A percentile compares a stretch with the other conserved stretches of the same genome.
Evolutionary conservation across 37 sponge, comb jelly and placozoan species (phyloP).

Genomic region (Aplysina aerophoba): DNA sequence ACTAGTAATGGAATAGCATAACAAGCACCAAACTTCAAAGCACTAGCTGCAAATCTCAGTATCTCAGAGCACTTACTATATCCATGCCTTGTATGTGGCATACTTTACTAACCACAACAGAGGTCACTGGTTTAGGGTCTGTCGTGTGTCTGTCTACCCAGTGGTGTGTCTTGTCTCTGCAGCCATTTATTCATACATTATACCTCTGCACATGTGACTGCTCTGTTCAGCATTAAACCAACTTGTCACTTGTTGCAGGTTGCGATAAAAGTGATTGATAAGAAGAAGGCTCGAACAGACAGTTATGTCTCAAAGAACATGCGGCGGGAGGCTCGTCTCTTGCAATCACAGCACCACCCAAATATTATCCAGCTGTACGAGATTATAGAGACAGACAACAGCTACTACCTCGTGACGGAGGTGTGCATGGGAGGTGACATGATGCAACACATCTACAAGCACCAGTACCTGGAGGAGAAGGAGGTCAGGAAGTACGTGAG

Average conservation of each 20-base stretch:
- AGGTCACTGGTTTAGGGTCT: too few species aligned
- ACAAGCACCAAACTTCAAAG: too few species aligned
- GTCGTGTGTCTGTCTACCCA: too few species aligned
- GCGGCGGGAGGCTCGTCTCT: slow-evolving; percentile 87
- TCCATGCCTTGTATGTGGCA: too few species aligned
- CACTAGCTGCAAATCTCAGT: too few species aligned
- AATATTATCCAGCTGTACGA: slow-evolving; percentile 92
- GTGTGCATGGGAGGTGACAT: slow-evolving; percentile 89
- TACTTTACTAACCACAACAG: too few species aligned
- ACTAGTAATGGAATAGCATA: too few species aligned
- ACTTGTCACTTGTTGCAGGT: slow-evolving; percentile 71
- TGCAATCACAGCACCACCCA: slow-evolving; percentile 85
- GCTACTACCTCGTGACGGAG: slow-evolving; percentile 94
- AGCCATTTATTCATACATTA: too few species aligned
- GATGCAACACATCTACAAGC: slow-evolving; percentile 91
- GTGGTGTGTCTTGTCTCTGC: too few species aligned
- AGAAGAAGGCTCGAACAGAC: slow-evolving; percentile 81
- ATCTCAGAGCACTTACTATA: too few species aligned
- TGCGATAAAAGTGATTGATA: slow-evolving; percentile 96
- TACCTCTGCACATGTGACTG: too few species aligned
- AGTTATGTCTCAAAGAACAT: slow-evolving; percentile 88
- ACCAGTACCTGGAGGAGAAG: slow-evolving; percentile 65
- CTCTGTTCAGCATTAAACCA: too few species aligned
- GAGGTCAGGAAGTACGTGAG: slow-evolving; percentile 90
- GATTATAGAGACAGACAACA: slow-evolving; percentile 96